Percentiles rank a stretch among this genome's conserved stretches.
Evolutionary conservation across 2,888 invertebrate species (phyloP).

Genomic region (Acrobasis repandana): DNA sequence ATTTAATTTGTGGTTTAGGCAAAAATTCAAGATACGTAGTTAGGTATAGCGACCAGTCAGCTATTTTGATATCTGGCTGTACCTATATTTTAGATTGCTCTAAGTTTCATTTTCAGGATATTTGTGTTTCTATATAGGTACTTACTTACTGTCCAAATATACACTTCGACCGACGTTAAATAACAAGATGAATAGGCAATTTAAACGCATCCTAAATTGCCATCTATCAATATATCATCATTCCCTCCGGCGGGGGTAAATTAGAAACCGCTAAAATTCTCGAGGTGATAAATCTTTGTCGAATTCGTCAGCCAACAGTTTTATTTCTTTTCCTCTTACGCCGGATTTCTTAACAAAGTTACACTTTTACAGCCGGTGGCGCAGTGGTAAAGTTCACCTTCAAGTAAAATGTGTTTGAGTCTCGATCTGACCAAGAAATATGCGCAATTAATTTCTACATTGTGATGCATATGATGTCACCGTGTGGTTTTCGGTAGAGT

Average conservation of each 20-base stretch:
- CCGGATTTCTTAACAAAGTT: constrained; percentile 59
- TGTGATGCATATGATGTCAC: too few relatives aligned
- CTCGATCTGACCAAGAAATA: neutral
- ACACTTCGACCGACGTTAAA: neutral
- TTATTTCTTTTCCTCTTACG: constrained; percentile 60
- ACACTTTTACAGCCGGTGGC: constrained; percentile 25
- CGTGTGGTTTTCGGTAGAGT: too few relatives aligned
- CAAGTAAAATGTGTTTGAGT: neutral
- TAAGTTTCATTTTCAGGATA: neutral
- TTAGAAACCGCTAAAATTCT: constrained; percentile 64
- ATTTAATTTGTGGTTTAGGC: too few relatives aligned
- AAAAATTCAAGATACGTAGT: too few relatives aligned
- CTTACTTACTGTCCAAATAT: neutral
- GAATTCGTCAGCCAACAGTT: constrained; percentile 70
- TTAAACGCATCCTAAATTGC: constrained; percentile 25
- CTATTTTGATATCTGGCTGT: too few relatives aligned
- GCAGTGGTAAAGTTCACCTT: neutral
- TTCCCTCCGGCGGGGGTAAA: constrained; percentile 49
- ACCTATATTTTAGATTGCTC: too few relatives aligned
- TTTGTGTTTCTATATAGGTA: neutral
- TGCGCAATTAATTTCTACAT: too few relatives aligned
- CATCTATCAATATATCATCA: constrained; percentile 27
- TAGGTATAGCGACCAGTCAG: too few relatives aligned
- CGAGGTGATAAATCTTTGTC: constrained; percentile 70
- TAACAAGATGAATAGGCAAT: constrained; percentile 11